Base-by-base conservation (phyloP, 2,888 invertebrate genomes). In the Ephialtes manifestator region DNA sequence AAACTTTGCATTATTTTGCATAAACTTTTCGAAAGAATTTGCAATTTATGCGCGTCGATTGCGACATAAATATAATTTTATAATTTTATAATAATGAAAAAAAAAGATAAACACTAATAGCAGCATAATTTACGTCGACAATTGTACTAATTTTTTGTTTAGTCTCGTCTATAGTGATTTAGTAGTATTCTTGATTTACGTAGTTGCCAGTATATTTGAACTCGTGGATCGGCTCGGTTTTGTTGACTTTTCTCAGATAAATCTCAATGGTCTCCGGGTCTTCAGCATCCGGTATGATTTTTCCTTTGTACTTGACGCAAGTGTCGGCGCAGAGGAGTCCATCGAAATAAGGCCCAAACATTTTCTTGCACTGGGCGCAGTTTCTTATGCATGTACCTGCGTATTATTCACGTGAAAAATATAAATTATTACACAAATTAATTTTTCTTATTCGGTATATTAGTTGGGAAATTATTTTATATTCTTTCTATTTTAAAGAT, bases 281-380 rank as follows among this genome's bases (percentile, higher is more conserved):
- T 93, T 97, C 97, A 92, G 98, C 98, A 89, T 98, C 98, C 0
- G 98, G 98, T 80, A 97, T 97, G 85, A 97, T 95, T 93, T 97
- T 97, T 86, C 97, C 98, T 92, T 97, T 97, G 94, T 96, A 97
- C 92, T 97, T 97, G 88, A 98, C 95, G 93, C 98, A 98, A 87
- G 97, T 96, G 90, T 98, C 97, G 0, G 97, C 98, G 93, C 98
- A 98, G 0, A 97, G 95, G 70, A 97, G 97, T 0, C 98, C 98
- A 91, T 98, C 97, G 94, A 98, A 98, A 95, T 97, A 98, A 0
- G 96, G 96, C 0, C 97, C 98, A 88, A 97, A 97, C 97, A 98
- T 97, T 94, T 97, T 97, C 94, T 97, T 97, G 94, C 98, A 98
- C 91, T 97, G 98, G 0, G 97, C 98, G 93, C 98, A 98, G 94